Percentiles rank a stretch among this genome's conserved stretches.
phyloP scores from a whole-genome alignment of 2,797 vertebrate genomes.

The Huso huso region DNA sequence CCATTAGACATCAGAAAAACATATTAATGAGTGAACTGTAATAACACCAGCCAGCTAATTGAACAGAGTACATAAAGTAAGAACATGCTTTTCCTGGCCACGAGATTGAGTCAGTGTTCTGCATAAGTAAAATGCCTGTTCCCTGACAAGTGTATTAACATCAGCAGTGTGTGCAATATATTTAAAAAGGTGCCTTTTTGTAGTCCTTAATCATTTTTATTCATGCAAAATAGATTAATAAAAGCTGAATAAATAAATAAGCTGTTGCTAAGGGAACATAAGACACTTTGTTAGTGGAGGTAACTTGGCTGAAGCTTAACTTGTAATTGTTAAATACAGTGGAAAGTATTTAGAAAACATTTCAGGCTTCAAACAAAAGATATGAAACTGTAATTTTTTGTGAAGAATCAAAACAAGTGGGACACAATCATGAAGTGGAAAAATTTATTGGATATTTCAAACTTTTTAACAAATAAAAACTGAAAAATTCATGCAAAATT shows the following conservation, averaged over 20 bases:
- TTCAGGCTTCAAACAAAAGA: too few relatives aligned
- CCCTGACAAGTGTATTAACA: neutral
- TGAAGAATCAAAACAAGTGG: too few relatives aligned
- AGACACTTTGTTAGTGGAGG: constrained; percentile 31
- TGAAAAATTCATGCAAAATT: too few relatives aligned
- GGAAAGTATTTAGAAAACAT: too few relatives aligned
- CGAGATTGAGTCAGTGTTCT: neutral
- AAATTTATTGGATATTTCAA: too few relatives aligned
- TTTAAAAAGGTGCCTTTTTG: neutral
- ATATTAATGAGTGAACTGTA: constrained; percentile 17
- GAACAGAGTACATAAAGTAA: neutral
- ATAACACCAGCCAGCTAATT: neutral
- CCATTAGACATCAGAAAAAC: constrained; percentile 27
- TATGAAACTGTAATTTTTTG: too few relatives aligned
- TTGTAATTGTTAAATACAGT: constrained; percentile 38
- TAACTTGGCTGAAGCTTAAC: constrained; percentile 37
- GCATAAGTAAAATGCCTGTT: neutral
- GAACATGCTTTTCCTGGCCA: neutral
- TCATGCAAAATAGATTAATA: constrained; percentile 3
- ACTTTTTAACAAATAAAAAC: too few relatives aligned
- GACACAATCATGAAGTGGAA: too few relatives aligned
- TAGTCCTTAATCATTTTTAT: neutral
- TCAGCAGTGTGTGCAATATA: neutral
- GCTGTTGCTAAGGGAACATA: constrained; percentile 41
- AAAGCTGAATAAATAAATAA: constrained; percentile 16